Conservation (phyloP, 2,888 invertebrate species). For the Acrobasis consociella region DNA sequence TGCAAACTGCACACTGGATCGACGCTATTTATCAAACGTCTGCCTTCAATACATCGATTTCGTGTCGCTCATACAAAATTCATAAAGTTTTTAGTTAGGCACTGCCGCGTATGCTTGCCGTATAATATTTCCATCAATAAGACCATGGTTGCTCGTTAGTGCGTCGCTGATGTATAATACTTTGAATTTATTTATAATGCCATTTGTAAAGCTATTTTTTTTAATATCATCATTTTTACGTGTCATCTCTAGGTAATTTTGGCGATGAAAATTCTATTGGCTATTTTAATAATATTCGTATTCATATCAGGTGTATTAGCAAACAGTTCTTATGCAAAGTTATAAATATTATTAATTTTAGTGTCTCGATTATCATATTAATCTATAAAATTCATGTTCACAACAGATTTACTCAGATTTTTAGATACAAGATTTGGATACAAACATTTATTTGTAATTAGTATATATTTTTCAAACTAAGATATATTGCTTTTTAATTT, state of each 20-base stretch:
- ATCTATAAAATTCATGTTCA: background rate
- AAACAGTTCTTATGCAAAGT: background rate
- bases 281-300: constrained; percentile 8
- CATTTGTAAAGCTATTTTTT: constrained; percentile 15
- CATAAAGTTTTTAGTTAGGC: constrained; percentile 49
- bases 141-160: constrained; percentile 43
- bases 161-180: constrained; percentile 34
- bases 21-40: constrained; percentile 54
- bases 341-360: background rate
- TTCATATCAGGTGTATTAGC: constrained; percentile 10
- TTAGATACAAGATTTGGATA: too few species aligned
- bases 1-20: constrained; percentile 60
- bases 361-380: background rate
- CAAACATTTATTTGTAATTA: too few species aligned
- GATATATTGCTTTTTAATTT: too few species aligned
- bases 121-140: constrained; percentile 72
- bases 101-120: constrained; percentile 45
- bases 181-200: constrained; percentile 28
- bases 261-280: constrained; percentile 3
- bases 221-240: constrained; percentile 18
- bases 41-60: constrained; percentile 51
- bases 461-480: too few species aligned
- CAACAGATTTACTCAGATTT: too few species aligned
- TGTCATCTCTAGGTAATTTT: constrained; percentile 11
- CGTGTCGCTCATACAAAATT: constrained; percentile 60